Base-by-base conservation (phyloP, 2,888 invertebrate genomes). In the Meliscaeva auricollis region DNA sequence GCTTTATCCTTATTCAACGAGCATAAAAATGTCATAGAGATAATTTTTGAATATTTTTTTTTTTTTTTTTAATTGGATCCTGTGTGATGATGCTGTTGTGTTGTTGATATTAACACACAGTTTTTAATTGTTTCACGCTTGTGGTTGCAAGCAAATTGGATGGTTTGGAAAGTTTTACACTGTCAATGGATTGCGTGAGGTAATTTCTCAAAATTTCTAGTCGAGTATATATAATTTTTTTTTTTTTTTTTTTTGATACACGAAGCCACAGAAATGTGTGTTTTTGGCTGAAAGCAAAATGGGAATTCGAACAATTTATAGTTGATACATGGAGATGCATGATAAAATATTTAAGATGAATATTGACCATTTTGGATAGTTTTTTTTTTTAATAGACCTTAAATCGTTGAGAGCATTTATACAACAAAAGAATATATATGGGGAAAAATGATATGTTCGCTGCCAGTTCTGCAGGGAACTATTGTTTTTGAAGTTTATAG, bases 141-240 rank as follows among this genome's bases (percentile, higher is more conserved):
- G 56, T 66, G 70, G 46, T 74, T 35, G 48, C 64, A 56, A 62
- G 41, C 32, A 66, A 72, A 84, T 79, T 79, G 84, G 75, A 84
- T 84, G 74, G 75, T 75, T 79, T 48, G 70, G 11, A 44, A 69
- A 78, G 52, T 46, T 32, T 50, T 52, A 17, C 13, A 44, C 46
- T 77, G 30, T 62, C 60, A 54, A 62, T 74, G 54, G 64, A 58
- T 32, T 15, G 15, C 50, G 60, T 41, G 72, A 84, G 83, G 83
- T 84, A 79, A 84, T 62, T 75, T 74, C 26, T 44, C 32, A 62
- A 75, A 56, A 35, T 35, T 30, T 17, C 13, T 15, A 38, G 8
- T 48, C 20, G 26, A 56, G 26, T 58, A 9, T 38, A 17, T 35
- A 1, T 50, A 15, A 60, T 8, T 70, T 17, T 46, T 9, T 70